A percentile compares a stretch with the other conserved stretches of the same genome.
Conservation (phyloP, 2,888 invertebrate genomes). For the Escarpia spicata region DNA sequence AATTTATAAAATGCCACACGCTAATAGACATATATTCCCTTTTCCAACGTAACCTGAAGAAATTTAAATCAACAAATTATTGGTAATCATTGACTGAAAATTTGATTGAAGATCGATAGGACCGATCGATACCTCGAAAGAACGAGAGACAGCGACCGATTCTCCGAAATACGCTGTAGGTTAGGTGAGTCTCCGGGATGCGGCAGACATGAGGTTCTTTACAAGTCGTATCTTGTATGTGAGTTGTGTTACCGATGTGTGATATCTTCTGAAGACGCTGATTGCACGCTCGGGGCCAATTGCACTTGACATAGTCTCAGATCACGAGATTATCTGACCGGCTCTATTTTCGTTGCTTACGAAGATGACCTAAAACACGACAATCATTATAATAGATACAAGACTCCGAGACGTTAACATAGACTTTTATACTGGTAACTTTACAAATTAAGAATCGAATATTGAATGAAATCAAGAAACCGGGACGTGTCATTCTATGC, state of each 20-base stretch:
- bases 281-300: neutral
- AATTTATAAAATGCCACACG: neutral
- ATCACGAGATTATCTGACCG: neutral
- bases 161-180: neutral
- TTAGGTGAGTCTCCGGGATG: neutral
- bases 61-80: too few species aligned
- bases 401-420: neutral
- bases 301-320: neutral
- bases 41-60: too few species aligned
- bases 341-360: neutral
- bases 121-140: neutral
- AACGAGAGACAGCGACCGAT: neutral
- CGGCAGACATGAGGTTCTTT: neutral
- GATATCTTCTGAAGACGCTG: neutral
- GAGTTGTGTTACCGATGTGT: neutral
- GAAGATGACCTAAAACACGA: neutral
- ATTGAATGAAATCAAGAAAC: too few species aligned
- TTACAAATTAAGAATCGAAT: neutral
- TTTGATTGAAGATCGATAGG: neutral
- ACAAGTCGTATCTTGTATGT: neutral
- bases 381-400: neutral
- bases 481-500: too few species aligned
- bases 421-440: neutral
- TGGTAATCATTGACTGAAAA: too few species aligned
- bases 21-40: too few species aligned